These are phyloP conservation scores for Phylloscopus collybita DNA, from an alignment of 2,797 vertebrate species.

Conservation along the genomic window DNA sequence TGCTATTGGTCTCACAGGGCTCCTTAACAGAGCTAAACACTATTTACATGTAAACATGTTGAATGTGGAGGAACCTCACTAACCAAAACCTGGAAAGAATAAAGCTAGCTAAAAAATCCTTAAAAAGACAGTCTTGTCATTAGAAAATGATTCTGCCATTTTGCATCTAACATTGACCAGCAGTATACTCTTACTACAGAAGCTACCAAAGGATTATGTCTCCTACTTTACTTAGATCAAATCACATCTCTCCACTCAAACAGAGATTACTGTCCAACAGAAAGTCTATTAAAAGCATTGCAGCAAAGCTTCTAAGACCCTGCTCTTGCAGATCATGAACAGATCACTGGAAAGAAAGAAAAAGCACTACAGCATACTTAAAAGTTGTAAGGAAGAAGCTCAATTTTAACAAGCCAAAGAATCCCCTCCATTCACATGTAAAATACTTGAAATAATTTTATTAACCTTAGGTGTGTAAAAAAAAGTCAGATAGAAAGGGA, in stretches of 20 bases:
- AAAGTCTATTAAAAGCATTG: not conserved
- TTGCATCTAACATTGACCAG: not conserved
- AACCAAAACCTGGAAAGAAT: not conserved
- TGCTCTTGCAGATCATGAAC: not conserved
- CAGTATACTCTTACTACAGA: not conserved
- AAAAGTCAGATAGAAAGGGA: not conserved
- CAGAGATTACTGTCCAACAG: not conserved
- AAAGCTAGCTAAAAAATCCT: not conserved
- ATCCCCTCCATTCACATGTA: fast-evolving
- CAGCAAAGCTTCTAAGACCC: not conserved
- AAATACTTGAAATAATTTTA: not conserved
- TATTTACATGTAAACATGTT: not conserved
- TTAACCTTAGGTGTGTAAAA: not conserved
- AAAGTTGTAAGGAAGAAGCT: not conserved
- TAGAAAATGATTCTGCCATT: not conserved
- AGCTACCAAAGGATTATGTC: not conserved
- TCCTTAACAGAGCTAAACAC: not conserved
- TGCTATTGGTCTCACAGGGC: not conserved
- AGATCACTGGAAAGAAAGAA: not conserved
- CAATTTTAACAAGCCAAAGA: not conserved
- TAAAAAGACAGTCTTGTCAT: not conserved
- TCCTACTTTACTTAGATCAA: not conserved
- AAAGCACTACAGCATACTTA: not conserved
- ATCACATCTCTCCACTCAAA: not conserved
- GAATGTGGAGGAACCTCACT: not conserved